phyloP scores from a whole-genome alignment of 2,888 invertebrate genomes.

The Hylaea fasciaria region DNA sequence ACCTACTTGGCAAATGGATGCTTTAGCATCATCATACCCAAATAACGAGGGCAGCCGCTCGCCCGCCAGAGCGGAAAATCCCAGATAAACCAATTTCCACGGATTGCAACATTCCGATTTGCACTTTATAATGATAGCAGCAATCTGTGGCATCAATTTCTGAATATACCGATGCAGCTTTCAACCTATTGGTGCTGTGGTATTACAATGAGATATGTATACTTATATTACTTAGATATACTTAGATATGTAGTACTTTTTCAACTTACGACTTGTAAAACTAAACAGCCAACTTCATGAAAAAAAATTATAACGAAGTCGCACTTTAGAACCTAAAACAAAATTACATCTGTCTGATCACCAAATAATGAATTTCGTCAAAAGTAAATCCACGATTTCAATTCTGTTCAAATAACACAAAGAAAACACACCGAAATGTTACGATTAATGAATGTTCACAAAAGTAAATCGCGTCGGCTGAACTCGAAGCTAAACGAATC shows the following conservation, averaged over 20 bases:
- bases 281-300: too few relatives aligned
- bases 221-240: too few relatives aligned
- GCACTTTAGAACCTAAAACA: too few relatives aligned
- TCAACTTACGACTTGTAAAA: too few relatives aligned
- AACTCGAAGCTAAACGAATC: constrained; percentile 45
- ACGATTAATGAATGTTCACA: constrained; percentile 7
- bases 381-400: too few relatives aligned
- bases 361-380: too few relatives aligned
- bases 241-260: too few relatives aligned
- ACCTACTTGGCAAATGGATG: neutral
- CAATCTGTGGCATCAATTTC: constrained; percentile 36
- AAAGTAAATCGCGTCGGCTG: constrained; percentile 32
- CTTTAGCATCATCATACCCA: constrained; percentile 38
- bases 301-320: too few relatives aligned
- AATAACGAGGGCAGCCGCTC: constrained; percentile 43
- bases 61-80: constrained; percentile 60
- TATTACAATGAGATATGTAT: neutral
- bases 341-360: too few relatives aligned
- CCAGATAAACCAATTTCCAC: constrained; percentile 63
- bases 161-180: constrained; percentile 33
- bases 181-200: constrained; percentile 25
- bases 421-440: constrained; percentile 3
- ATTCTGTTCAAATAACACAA: neutral
- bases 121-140: constrained; percentile 42
- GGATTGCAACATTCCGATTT: constrained; percentile 40